Conservation (phyloP, 2,888 invertebrate genomes). For the Drosophila seclusa region DNA sequence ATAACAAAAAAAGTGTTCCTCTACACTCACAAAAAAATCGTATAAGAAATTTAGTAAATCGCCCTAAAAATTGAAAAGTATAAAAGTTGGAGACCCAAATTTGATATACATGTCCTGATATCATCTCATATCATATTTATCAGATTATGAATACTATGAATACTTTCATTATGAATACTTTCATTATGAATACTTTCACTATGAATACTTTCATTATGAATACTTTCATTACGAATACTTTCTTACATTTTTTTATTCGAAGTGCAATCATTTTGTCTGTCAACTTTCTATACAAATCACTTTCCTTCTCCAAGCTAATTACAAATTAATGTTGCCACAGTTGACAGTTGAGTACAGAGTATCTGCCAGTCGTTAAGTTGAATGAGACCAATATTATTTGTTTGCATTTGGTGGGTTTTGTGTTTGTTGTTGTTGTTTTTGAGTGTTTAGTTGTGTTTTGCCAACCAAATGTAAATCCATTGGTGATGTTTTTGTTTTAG, state of each 20-base stretch:
- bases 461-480: conserved; percentile 57
- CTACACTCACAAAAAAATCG: not conserved
- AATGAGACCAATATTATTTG: not conserved
- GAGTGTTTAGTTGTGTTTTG: conserved; percentile 49
- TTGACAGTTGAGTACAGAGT: not conserved
- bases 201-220: too few relatives aligned
- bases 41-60: not conserved
- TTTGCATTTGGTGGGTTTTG: conserved; percentile 2
- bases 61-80: not conserved
- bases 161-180: too few relatives aligned
- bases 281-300: not conserved
- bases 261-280: not conserved
- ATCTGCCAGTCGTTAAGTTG: not conserved
- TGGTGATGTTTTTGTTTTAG: conserved; percentile 52
- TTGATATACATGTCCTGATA: not conserved
- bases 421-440: conserved; percentile 34
- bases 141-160: not conserved
- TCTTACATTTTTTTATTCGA: too few relatives aligned
- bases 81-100: too few relatives aligned
- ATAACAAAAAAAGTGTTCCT: not conserved
- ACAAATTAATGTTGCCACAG: not conserved
- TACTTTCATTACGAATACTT: too few relatives aligned
- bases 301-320: not conserved
- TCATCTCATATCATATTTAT: not conserved
- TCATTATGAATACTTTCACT: too few relatives aligned